These are phyloP conservation scores for Elachura formosa DNA, from an alignment of 2,113 vertebrate species.

Conservation along the genomic window DNA sequence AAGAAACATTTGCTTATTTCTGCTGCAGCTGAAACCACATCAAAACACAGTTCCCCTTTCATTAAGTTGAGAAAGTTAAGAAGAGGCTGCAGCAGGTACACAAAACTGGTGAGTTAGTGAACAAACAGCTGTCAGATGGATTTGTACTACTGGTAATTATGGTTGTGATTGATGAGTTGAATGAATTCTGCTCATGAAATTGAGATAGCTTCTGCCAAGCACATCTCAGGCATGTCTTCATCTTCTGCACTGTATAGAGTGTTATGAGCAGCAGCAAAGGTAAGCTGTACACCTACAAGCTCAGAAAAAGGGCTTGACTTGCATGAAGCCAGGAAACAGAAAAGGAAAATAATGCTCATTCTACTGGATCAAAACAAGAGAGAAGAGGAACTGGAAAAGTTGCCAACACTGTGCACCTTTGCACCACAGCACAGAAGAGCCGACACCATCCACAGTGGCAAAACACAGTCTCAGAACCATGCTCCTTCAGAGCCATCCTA, in stretches of 20 bases:
- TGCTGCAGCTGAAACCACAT: neutral
- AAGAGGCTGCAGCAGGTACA: neutral
- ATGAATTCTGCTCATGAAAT: neutral
- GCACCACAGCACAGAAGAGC: neutral
- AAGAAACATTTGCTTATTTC: neutral
- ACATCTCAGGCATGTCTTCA: neutral
- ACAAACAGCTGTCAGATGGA: neutral
- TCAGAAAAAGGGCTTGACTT: neutral
- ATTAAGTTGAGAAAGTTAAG: neutral
- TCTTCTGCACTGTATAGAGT: too few relatives aligned
- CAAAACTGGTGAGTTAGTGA: neutral
- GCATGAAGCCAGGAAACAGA: neutral
- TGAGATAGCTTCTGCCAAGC: neutral
- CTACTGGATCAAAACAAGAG: neutral
- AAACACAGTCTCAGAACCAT: neutral
- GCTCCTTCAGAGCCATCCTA: too few relatives aligned
- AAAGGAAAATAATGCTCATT: neutral
- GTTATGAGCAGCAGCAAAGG: neutral
- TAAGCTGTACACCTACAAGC: neutral
- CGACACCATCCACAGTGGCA: rapidly evolving
- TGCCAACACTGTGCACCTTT: neutral
- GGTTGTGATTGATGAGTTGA: neutral
- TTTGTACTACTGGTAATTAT: neutral
- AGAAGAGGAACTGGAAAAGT: neutral
- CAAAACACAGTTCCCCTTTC: neutral